Conservation (phyloP, 2,113 vertebrate species). For the Elephas maximus region DNA sequence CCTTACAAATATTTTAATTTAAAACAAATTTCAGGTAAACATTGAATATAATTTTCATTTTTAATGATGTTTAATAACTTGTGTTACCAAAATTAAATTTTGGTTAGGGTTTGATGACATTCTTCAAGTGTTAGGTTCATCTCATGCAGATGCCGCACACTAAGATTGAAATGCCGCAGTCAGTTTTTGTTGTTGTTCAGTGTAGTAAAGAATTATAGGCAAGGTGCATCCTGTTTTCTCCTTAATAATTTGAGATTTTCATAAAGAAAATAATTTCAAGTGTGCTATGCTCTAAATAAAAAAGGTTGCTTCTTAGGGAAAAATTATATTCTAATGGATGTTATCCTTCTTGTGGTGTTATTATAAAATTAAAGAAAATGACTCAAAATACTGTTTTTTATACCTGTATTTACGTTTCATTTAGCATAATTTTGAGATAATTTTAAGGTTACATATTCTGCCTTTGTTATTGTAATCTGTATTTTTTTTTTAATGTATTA, state of each 20-base stretch:
- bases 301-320: background rate
- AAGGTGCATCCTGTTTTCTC: background rate
- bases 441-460: background rate
- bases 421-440: background rate
- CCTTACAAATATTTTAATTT: background rate
- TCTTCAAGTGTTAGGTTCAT: slow-evolving; percentile 7
- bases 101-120: background rate
- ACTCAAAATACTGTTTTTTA: background rate
- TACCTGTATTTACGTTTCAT: slow-evolving; percentile 36
- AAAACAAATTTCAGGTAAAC: background rate
- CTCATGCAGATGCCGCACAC: background rate
- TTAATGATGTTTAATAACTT: background rate
- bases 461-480: background rate
- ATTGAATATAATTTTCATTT: background rate
- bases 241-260: slow-evolving; percentile 43
- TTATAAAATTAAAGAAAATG: background rate
- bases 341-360: background rate
- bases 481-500: slow-evolving; percentile 32
- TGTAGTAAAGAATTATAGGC: slow-evolving; percentile 21
- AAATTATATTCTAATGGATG: slow-evolving; percentile 20
- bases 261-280: slow-evolving; percentile 38
- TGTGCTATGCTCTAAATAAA: background rate
- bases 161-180: slow-evolving; percentile 21
- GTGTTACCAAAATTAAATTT: slow-evolving; percentile 13
- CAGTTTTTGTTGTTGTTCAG: background rate